phyloP scores from a whole-genome alignment of 2,113 vertebrate species.

The Capreolus pygargus region DNA sequence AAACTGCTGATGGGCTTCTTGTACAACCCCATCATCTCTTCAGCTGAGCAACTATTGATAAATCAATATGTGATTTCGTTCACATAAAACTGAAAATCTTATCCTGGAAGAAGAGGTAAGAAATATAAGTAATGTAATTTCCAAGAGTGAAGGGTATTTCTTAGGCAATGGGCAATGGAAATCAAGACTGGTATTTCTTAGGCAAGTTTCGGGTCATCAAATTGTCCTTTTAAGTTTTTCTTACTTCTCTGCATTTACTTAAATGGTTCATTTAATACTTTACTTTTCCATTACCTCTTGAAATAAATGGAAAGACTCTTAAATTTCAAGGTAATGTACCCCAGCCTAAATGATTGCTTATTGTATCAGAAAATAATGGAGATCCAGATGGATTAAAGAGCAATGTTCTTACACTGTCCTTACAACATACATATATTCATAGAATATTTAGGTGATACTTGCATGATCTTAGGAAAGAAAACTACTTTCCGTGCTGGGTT shows the following conservation, averaged over 20 bases:
- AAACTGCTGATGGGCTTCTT: background rate
- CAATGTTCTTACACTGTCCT: background rate
- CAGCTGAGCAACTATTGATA: background rate
- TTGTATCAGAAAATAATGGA: background rate
- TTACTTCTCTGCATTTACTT: background rate
- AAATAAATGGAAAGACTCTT: background rate
- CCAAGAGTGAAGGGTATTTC: background rate
- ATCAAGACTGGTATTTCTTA: background rate
- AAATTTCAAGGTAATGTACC: background rate
- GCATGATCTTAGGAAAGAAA: background rate
- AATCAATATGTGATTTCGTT: background rate
- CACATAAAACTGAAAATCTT: constrained; percentile 43
- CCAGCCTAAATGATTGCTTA: background rate
- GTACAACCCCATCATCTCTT: constrained; percentile 10
- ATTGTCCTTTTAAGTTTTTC: background rate
- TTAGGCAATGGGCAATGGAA: constrained; percentile 49
- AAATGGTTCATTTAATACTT: background rate
- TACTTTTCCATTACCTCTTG: background rate
- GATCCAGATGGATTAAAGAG: background rate
- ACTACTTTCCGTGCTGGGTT: background rate
- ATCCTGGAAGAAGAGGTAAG: background rate
- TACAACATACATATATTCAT: background rate
- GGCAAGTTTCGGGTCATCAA: background rate
- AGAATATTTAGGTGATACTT: background rate
- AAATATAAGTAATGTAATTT: constrained; percentile 44